Evolutionary conservation across 1,140 invertebrate genomes (phyloP), one percentile per base, ranked within the genome.

Genomic region (Bursaphelenchus mucronatus): DNA sequence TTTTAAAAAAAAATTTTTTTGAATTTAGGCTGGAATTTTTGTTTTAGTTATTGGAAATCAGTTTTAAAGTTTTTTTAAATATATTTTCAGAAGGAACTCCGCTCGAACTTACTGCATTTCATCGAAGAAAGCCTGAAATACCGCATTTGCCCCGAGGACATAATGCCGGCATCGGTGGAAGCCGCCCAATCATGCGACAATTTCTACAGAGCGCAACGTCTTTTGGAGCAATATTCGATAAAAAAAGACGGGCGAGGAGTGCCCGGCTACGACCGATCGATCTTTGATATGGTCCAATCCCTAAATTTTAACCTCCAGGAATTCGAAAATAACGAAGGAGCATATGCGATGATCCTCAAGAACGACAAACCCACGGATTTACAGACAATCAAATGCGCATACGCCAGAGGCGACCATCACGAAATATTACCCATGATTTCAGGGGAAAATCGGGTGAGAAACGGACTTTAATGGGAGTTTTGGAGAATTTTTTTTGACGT

Each of bases 291-390:
- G 11, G 13, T 54, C 11, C 40, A 59, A 9, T 44, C 15, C 13
- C 3, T 59, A 6, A 44, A 15, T 39, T 59, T 44, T 44, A 45
- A 50, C 17, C 13, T 59, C 17, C 11, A 59, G 13, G 57, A 59
- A n/a, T 39, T 39, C 11, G 57, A 59, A 11, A 59, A 59, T 9
- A 50, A 39, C 11, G 40, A 59, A 50, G 57, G 57, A n/a, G 57
- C 57, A 13, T 59, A 59, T 50, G 17, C 45, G 21, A 39, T 44
- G 13, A 45, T 59, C 41, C 5, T 44, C 1, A 59, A 59, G 40
- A 59, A 59, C 9, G 13, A 15, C 11, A 17, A 17, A 11, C 21
- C 57, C 13, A n/a, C 44, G 40, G 15, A 39, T n/a, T n/a, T n/a
- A 4, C 40, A 59, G 40, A 50, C 57, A 5, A 30, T 30, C 30